Conservation (phyloP, 2,113 vertebrate genomes). For the Nannobrachium achirus region DNA sequence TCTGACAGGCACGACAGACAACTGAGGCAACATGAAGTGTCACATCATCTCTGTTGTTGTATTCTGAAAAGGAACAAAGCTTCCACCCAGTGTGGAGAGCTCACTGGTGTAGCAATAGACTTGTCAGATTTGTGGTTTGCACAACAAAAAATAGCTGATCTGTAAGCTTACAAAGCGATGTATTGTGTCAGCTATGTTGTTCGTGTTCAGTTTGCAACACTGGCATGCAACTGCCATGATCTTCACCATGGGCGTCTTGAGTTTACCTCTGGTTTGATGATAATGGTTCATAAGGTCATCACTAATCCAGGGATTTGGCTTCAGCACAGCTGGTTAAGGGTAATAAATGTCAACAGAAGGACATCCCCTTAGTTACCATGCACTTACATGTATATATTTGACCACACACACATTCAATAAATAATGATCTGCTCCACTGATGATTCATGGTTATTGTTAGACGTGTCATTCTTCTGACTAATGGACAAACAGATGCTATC, state of each 20-base stretch:
- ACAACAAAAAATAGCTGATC: too few relatives aligned
- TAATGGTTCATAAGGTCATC: conserved; percentile 9
- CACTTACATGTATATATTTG: background rate
- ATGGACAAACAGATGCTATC: conserved; percentile 2
- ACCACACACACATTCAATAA: background rate
- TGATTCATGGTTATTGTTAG: background rate
- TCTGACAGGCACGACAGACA: too few relatives aligned
- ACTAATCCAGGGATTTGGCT: conserved; percentile 60
- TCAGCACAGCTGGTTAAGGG: conserved; percentile 54
- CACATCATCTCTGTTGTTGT: background rate
- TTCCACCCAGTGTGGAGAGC: background rate
- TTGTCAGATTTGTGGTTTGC: conserved; percentile 16
- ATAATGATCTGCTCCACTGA: background rate
- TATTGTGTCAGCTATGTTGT: too few relatives aligned
- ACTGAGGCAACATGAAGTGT: background rate
- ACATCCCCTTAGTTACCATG: conserved; percentile 27
- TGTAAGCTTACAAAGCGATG: too few relatives aligned
- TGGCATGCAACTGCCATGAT: background rate
- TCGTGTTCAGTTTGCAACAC: too few relatives aligned
- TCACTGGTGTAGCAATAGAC: background rate
- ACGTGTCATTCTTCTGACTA: background rate
- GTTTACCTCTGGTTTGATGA: conserved; percentile 1
- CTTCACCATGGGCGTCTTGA: conserved; percentile 4
- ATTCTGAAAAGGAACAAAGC: conserved; percentile 9
- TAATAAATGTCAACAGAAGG: conserved; percentile 44